Evolutionary conservation across 2,888 invertebrate genomes (phyloP).

Genomic region (Archips xylosteana): DNA sequence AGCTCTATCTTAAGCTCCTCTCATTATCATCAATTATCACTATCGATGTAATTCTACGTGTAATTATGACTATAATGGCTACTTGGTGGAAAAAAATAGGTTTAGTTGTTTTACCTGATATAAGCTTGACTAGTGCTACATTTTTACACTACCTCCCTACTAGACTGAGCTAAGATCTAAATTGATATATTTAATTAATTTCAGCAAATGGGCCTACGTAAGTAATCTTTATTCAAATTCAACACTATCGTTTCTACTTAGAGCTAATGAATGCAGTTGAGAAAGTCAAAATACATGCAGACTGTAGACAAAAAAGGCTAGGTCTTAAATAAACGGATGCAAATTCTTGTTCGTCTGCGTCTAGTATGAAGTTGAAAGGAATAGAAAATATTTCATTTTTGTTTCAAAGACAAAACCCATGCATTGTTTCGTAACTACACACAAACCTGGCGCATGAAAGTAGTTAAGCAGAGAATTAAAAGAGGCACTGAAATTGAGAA

Average conservation of each 20-base stretch:
- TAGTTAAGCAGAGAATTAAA: not conserved
- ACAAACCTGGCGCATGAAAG: not conserved
- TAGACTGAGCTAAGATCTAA: too few species aligned
- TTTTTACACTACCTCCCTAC: too few species aligned
- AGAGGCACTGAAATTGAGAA: not conserved
- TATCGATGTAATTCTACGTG: too few species aligned
- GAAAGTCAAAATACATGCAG: not conserved
- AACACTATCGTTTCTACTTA: not conserved
- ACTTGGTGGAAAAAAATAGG: too few species aligned
- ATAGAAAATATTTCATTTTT: conserved; percentile 8
- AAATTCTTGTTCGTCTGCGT: conserved; percentile 5
- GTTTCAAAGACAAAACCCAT: not conserved
- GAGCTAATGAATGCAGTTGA: conserved; percentile 1
- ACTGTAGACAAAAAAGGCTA: not conserved
- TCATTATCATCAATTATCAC: not conserved
- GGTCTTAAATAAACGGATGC: conserved; percentile 1
- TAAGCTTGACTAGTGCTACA: too few species aligned
- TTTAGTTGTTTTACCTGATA: too few species aligned
- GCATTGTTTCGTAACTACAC: not conserved
- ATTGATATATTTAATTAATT: too few species aligned
- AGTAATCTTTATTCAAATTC: not conserved
- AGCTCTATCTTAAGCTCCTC: not conserved
- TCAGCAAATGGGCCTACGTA: too few species aligned
- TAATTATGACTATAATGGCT: too few species aligned
- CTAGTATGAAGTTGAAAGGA: conserved; percentile 11